A percentile compares a stretch with the other conserved stretches of the same genome.
These are phyloP conservation scores for Bungarus multicinctus DNA, from an alignment of 2,113 vertebrate species.

Conservation along the genomic window DNA sequence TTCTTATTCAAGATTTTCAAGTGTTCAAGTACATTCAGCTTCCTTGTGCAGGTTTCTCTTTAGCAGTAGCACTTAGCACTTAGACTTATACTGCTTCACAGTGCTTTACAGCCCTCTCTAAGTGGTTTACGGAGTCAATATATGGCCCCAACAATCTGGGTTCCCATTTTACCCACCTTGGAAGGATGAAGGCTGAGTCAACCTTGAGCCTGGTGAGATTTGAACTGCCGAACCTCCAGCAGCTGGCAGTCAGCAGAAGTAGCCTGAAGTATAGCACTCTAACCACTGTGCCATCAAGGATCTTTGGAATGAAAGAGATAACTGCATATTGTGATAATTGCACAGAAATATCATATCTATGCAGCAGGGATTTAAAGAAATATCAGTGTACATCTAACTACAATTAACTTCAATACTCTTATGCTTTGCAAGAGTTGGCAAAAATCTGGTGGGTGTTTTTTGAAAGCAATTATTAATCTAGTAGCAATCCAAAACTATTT, in stretches of 20 bases:
- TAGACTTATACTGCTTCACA: too few relatives aligned
- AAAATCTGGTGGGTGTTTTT: neutral
- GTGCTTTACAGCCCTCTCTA: too few relatives aligned
- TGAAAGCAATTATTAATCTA: neutral
- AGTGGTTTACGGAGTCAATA: too few relatives aligned
- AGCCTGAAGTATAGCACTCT: too few relatives aligned
- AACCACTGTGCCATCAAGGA: too few relatives aligned
- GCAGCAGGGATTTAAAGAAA: neutral
- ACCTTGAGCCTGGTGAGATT: too few relatives aligned
- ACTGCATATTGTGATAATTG: neutral
- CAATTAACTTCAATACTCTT: neutral
- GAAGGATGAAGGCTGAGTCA: too few relatives aligned
- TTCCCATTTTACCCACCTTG: too few relatives aligned
- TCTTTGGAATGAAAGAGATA: neutral
- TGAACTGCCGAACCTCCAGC: too few relatives aligned
- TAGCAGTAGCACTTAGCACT: too few relatives aligned
- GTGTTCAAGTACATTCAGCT: neutral
- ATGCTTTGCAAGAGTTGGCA: neutral
- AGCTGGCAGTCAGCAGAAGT: too few relatives aligned
- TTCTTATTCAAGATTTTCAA: neutral
- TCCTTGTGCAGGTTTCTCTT: neutral
- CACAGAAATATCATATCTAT: neutral
- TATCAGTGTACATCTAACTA: neutral
- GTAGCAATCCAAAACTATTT: neutral
- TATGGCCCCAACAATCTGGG: too few relatives aligned